Conservation (phyloP, 1,140 invertebrate species). For the Goniozus legneri region DNA sequence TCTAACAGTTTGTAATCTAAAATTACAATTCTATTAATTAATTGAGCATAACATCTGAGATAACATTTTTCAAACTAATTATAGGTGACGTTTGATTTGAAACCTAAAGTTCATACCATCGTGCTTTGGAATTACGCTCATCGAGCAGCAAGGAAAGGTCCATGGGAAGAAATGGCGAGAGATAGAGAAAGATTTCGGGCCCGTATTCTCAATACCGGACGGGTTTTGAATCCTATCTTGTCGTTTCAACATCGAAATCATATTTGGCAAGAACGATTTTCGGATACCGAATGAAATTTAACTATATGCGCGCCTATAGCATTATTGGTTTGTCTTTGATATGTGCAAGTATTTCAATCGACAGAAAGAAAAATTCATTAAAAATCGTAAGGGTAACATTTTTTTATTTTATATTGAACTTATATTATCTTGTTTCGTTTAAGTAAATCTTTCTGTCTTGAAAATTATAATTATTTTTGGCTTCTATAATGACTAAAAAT, state of each 20-base stretch:
- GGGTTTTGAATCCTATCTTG: conserved; percentile 53
- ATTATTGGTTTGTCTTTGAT: too few relatives aligned
- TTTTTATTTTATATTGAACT: too few relatives aligned
- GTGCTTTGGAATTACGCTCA: conserved; percentile 64
- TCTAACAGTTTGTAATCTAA: neutral
- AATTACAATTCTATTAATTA: neutral
- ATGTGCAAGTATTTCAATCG: too few relatives aligned
- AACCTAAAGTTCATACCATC: conserved; percentile 58
- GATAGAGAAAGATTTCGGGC: conserved; percentile 60
- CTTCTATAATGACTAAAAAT: too few relatives aligned
- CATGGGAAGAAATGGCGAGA: conserved; percentile 62
- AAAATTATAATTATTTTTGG: too few relatives aligned
- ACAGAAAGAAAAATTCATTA: too few relatives aligned
- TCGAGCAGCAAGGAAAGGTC: conserved; percentile 60
- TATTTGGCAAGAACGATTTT: conserved; percentile 57
- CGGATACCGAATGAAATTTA: too few relatives aligned
- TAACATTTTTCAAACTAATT: conserved; percentile 31
- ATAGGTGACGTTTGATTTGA: conserved; percentile 61
- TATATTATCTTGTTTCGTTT: too few relatives aligned
- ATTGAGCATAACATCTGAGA: too few relatives aligned
- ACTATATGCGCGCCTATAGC: too few relatives aligned
- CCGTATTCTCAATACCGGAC: conserved; percentile 49
- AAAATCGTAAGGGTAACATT: too few relatives aligned
- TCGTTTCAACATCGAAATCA: conserved; percentile 52
- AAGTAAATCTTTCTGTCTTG: too few relatives aligned